Conservation (phyloP, 2,113 vertebrate genomes). For the Alectura lathami region DNA sequence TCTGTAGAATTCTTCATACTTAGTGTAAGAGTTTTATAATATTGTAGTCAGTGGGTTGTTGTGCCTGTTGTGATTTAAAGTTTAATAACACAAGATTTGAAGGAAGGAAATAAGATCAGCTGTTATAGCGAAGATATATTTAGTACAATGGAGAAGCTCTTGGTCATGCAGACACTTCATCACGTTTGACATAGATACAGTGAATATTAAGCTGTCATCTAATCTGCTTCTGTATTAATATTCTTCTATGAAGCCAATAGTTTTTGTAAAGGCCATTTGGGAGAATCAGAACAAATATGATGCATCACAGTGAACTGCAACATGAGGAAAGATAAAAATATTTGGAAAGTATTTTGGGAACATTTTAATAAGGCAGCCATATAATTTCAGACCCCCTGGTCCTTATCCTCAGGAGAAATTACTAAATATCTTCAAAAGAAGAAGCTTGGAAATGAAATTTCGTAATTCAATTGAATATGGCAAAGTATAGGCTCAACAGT, state of each 20-base stretch:
- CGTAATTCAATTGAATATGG: neutral
- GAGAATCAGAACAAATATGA: neutral
- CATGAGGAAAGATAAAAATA: neutral
- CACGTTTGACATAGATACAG: neutral
- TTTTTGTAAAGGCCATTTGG: neutral
- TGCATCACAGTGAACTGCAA: neutral
- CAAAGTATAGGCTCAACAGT: neutral
- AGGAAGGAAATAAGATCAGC: neutral
- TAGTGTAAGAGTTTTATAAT: neutral
- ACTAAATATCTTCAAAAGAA: neutral
- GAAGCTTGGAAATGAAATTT: neutral
- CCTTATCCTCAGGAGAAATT: neutral
- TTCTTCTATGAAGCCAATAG: neutral
- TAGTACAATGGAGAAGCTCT: neutral
- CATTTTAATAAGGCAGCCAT: neutral
- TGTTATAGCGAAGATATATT: neutral
- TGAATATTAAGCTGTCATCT: neutral
- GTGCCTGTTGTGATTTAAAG: neutral
- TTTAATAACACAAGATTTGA: neutral
- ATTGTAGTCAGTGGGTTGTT: neutral
- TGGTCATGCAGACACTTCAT: neutral
- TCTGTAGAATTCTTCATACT: neutral
- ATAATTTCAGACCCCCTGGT: neutral
- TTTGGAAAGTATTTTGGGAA: neutral
- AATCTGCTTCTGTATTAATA: neutral